Evolutionary conservation across 1,140 invertebrate genomes (phyloP).

Genomic region (Callitettix versicolor): DNA sequence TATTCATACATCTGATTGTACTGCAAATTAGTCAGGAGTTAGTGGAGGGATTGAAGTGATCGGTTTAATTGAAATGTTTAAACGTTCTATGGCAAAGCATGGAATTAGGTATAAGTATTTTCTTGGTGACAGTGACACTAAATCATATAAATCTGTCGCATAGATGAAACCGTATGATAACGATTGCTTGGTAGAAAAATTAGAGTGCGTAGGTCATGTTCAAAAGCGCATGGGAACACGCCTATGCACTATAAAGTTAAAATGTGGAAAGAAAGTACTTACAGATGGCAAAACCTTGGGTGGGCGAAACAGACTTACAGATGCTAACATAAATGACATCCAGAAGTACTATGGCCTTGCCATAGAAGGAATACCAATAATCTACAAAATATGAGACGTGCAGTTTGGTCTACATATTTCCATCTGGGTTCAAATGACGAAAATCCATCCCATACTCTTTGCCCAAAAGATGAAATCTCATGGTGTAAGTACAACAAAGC

Average conservation of each 20-base stretch:
- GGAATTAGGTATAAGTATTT: constrained; percentile 17
- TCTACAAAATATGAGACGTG: constrained; percentile 4
- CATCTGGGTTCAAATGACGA: constrained; percentile 1
- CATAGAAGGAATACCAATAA: constrained; percentile 4
- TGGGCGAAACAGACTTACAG: not conserved
- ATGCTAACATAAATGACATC: not conserved
- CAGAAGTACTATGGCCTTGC: constrained; percentile 8
- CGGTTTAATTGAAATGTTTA: constrained; percentile 12
- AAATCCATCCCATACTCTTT: not conserved
- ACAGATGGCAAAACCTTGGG: not conserved
- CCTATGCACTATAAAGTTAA: constrained; percentile 6
- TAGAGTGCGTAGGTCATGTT: constrained; percentile 23
- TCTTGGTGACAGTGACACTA: constrained; percentile 21
- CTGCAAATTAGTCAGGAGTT: constrained; percentile 19
- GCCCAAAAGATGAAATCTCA: not conserved
- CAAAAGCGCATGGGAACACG: constrained; percentile 26
- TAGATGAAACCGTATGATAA: constrained; percentile 21
- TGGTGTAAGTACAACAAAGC: constrained; percentile 14
- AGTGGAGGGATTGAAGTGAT: constrained; percentile 22
- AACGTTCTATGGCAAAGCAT: constrained; percentile 16
- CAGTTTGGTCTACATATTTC: constrained; percentile 9
- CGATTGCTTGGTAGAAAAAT: too few relatives aligned
- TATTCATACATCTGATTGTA: constrained; percentile 14
- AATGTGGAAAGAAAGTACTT: not conserved
- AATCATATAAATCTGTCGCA: constrained; percentile 10